Conservation (phyloP, 2,888 invertebrate genomes). For the Polydrusus pterygomalis region DNA sequence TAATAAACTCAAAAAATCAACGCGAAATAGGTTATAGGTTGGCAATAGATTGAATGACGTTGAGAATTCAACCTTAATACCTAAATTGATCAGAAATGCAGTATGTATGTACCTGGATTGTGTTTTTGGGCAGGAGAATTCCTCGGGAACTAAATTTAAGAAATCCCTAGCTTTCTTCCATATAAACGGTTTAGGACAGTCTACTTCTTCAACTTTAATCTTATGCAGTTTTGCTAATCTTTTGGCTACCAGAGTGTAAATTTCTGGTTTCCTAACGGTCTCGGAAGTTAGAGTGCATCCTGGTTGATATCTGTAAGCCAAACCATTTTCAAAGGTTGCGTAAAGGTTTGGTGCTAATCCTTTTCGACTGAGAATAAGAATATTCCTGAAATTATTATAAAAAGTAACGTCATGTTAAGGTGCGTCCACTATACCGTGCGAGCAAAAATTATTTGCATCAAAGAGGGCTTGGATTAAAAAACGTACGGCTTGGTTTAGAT, state of each 20-base stretch:
- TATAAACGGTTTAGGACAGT: conserved; percentile 76
- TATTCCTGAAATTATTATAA: conserved; percentile 69
- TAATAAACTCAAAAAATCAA: no score
- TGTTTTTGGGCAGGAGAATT: conserved; percentile 75
- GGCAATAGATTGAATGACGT: no score
- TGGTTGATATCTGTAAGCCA: conserved; percentile 91
- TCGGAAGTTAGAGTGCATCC: conserved; percentile 85
- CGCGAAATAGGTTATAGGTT: no score
- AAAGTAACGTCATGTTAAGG: no score
- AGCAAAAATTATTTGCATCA: no score
- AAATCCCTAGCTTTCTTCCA: conserved; percentile 87
- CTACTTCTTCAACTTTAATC: conserved; percentile 69
- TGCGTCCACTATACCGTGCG: no score
- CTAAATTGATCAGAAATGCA: no score
- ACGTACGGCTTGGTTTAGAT: no score
- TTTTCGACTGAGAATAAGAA: conserved; percentile 79
- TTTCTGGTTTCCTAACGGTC: conserved; percentile 77
- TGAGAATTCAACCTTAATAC: no score
- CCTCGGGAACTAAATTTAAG: conserved; percentile 82
- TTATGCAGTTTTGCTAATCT: conserved; percentile 91
- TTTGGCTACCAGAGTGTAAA: conserved; percentile 85
- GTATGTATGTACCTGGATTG: conserved; percentile 79
- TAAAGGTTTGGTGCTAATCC: conserved; percentile 91
- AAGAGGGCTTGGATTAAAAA: no score
- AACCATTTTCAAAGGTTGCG: conserved; percentile 94